Percentiles rank a stretch among this genome's conserved stretches.
These are phyloP conservation scores for Zaprionus kolodkinae DNA, from an alignment of 1,140 invertebrate genomes.

Conservation along the genomic window DNA sequence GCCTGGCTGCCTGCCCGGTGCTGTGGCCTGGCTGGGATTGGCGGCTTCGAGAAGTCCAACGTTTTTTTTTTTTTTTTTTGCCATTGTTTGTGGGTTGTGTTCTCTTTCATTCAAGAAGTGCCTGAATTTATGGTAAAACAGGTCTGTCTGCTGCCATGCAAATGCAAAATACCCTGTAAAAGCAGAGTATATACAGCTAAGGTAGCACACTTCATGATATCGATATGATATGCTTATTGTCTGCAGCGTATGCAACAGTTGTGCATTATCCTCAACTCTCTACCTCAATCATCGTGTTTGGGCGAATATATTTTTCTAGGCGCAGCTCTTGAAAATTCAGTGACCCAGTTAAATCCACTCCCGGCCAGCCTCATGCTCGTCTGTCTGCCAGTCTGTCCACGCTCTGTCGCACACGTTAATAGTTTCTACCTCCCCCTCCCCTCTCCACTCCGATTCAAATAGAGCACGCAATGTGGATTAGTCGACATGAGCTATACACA, in stretches of 20 bases:
- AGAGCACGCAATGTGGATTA: conserved; percentile 64
- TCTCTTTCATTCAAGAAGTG: conserved; percentile 61
- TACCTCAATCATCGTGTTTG: conserved; percentile 12
- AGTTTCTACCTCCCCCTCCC: conserved; percentile 69
- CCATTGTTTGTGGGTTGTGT: conserved; percentile 49
- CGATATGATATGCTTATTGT: background rate
- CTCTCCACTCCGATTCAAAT: conserved; percentile 8
- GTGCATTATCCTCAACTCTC: background rate
- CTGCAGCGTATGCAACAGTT: conserved; percentile 7
- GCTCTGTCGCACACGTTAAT: conserved; percentile 74
- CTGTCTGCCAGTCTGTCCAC: conserved; percentile 26
- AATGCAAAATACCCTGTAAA: conserved; percentile 44
- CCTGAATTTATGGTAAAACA: conserved; percentile 76
- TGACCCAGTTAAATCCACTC: conserved; percentile 67
- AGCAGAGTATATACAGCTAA: background rate
- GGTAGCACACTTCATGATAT: too few species aligned
- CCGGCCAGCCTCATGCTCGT: conserved; percentile 23
- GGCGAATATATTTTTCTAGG: conserved; percentile 67
- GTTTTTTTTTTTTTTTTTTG: too few species aligned
- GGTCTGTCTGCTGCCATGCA: conserved; percentile 72
- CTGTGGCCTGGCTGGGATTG: conserved; percentile 5
- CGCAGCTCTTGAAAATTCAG: conserved; percentile 78
- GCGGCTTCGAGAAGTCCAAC: conserved; percentile 11
- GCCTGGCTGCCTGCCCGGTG: conserved; percentile 18
- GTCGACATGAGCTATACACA: conserved; percentile 47